Conservation (phyloP, 1,140 invertebrate species). For the Atopsyche davidsoni region DNA sequence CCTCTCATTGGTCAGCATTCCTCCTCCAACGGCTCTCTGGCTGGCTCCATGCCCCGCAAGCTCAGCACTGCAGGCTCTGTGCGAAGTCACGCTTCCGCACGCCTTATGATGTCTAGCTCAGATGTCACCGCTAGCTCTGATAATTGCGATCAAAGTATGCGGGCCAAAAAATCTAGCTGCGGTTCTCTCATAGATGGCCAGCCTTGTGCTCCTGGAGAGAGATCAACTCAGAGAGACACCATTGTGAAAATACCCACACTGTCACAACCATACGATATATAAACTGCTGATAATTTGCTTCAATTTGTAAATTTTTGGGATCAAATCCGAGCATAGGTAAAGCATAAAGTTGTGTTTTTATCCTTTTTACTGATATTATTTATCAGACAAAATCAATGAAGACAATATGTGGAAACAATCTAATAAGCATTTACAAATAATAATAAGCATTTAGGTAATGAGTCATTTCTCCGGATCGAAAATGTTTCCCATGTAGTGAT, state of each 20-base stretch:
- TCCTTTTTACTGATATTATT: too few relatives aligned
- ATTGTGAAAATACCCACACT: slow-evolving; percentile 17
- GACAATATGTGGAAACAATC: too few relatives aligned
- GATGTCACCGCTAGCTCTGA: slow-evolving; percentile 29
- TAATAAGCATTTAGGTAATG: too few relatives aligned
- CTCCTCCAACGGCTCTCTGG: slow-evolving; percentile 27
- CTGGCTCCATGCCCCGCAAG: slow-evolving; percentile 26
- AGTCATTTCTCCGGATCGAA: too few relatives aligned
- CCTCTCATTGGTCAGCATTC: slow-evolving; percentile 27
- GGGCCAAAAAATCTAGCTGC: slow-evolving; percentile 26
- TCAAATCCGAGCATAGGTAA: too few relatives aligned
- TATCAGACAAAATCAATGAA: too few relatives aligned
- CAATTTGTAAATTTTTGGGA: too few relatives aligned
- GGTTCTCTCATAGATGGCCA: slow-evolving; percentile 24
- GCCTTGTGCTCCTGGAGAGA: slow-evolving; percentile 2
- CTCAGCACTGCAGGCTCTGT: slow-evolving; percentile 25
- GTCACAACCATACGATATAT: slow-evolving; percentile 27
- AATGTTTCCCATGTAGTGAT: too few relatives aligned
- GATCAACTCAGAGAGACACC: slow-evolving; percentile 13
- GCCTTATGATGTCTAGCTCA: slow-evolving; percentile 29
- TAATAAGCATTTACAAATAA: too few relatives aligned
- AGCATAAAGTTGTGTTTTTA: background rate
- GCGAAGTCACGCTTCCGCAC: slow-evolving; percentile 25
- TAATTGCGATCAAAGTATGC: slow-evolving; percentile 21
- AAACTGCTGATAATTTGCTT: slow-evolving; percentile 2